A percentile compares a stretch with the other conserved stretches of the same genome.
phyloP scores from a whole-genome alignment of 2,797 vertebrate genomes.

The Mormyrops attenuatus region DNA sequence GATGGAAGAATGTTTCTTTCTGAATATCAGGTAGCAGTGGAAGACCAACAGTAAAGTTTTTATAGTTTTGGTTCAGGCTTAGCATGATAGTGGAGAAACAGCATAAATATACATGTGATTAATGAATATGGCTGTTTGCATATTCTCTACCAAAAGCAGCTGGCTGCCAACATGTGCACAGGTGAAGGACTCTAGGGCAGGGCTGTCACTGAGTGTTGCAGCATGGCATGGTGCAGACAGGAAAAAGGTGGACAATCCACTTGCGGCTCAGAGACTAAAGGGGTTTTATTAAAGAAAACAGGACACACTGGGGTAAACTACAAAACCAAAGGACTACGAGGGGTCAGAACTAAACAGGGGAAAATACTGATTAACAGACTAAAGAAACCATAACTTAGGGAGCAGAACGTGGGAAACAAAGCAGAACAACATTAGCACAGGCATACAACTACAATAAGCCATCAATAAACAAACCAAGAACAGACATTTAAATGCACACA shows the following conservation, averaged over 20 bases:
- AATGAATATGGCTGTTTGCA: not conserved
- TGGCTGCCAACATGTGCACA: not conserved
- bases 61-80: not conserved
- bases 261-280: not conserved
- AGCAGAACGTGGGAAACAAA: not conserved
- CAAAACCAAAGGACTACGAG: not conserved
- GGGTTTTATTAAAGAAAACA: not conserved
- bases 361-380: not conserved
- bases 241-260: not conserved
- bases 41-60: not conserved
- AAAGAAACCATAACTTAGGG: not conserved
- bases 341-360: not conserved
- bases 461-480: too few species aligned
- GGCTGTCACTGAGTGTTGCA: not conserved
- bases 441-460: too few species aligned
- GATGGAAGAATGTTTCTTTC: not conserved
- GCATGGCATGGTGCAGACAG: not conserved
- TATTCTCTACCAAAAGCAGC: not conserved
- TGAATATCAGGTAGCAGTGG: not conserved
- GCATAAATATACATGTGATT: not conserved
- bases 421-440: too few species aligned
- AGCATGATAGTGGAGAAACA: not conserved
- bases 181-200: not conserved
- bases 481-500: too few species aligned
- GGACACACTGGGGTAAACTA: not conserved